Percentiles rank a stretch among this genome's conserved stretches.
phyloP scores from a whole-genome alignment of 2,113 vertebrate genomes.

The Phalacrocorax brasilianus region DNA sequence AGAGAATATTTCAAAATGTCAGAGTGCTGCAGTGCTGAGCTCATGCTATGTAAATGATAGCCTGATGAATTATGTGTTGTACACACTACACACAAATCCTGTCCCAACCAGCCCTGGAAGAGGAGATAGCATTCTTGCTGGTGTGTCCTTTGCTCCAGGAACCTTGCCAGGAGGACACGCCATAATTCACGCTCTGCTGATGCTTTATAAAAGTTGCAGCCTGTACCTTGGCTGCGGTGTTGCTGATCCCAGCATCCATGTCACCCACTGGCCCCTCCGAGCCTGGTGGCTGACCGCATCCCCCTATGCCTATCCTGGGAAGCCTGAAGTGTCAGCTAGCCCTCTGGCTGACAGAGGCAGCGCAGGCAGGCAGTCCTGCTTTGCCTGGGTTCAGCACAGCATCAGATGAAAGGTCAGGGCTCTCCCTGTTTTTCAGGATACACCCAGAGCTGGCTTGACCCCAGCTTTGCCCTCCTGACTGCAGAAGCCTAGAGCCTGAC shows the following conservation, averaged over 20 bases:
- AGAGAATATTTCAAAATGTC: slow-evolving; percentile 36
- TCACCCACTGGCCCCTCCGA: background rate
- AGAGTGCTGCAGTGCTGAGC: slow-evolving; percentile 53
- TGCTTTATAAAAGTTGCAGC: slow-evolving; percentile 55
- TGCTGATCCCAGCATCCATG: slow-evolving; percentile 45
- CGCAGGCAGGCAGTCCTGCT: background rate
- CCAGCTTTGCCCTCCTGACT: background rate
- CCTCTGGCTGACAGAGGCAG: background rate
- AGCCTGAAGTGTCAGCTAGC: background rate
- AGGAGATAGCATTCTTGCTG: slow-evolving; percentile 8
- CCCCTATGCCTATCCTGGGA: background rate
- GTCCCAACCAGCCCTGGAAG: slow-evolving; percentile 35
- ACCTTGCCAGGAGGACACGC: slow-evolving; percentile 42
- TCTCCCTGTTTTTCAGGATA: background rate
- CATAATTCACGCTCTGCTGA: slow-evolving; percentile 61
- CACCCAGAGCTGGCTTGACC: background rate
- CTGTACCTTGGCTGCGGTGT: background rate
- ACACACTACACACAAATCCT: slow-evolving; percentile 56
- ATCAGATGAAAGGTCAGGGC: background rate
- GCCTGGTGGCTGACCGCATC: fast-evolving
- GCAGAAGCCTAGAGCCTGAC: background rate
- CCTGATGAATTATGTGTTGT: slow-evolving; percentile 38
- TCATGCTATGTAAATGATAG: slow-evolving; percentile 54
- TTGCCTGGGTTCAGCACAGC: background rate
- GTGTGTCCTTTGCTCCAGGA: slow-evolving; percentile 58